Percentiles rank a stretch among this genome's conserved stretches.
phyloP scores from a whole-genome alignment of 2,888 invertebrate genomes.

The Diarsia dahlii region DNA sequence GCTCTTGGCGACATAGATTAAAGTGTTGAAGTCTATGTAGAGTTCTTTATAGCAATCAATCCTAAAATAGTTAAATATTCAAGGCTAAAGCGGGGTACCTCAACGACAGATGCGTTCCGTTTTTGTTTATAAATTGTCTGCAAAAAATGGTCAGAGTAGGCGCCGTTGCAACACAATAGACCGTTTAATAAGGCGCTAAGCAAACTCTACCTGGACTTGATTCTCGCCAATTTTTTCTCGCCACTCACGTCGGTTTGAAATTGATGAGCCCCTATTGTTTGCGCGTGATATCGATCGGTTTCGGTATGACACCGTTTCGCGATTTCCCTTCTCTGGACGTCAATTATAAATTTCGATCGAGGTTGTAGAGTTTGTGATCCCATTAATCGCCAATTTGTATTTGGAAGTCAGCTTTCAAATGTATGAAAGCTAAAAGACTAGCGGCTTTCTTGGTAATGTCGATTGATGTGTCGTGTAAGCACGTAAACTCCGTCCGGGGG shows the following conservation, averaged over 20 bases:
- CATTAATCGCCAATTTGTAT: constrained; percentile 35
- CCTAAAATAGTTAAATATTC: constrained; percentile 59
- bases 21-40: constrained; percentile 17
- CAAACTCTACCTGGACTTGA: constrained; percentile 81
- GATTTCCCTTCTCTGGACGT: constrained; percentile 62
- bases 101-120: constrained; percentile 68
- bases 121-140: constrained; percentile 73
- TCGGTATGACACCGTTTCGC: constrained; percentile 69
- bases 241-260: constrained; percentile 76
- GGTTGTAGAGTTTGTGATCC: constrained; percentile 44
- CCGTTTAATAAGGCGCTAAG: constrained; percentile 82
- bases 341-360: constrained; percentile 66
- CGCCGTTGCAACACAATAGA: constrained; percentile 84
- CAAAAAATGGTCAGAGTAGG: constrained; percentile 80
- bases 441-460: constrained; percentile 71
- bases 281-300: constrained; percentile 76
- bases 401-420: constrained; percentile 42
- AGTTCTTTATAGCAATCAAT: constrained; percentile 25
- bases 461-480: constrained; percentile 70
- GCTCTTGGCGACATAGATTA: background rate
- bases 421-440: constrained; percentile 49
- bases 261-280: constrained; percentile 84
- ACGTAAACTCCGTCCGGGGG: constrained; percentile 76
- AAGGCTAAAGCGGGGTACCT: constrained; percentile 53
- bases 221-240: constrained; percentile 80